phyloP scores from a whole-genome alignment of 2,888 invertebrate genomes.

The Eupithecia subfuscata region DNA sequence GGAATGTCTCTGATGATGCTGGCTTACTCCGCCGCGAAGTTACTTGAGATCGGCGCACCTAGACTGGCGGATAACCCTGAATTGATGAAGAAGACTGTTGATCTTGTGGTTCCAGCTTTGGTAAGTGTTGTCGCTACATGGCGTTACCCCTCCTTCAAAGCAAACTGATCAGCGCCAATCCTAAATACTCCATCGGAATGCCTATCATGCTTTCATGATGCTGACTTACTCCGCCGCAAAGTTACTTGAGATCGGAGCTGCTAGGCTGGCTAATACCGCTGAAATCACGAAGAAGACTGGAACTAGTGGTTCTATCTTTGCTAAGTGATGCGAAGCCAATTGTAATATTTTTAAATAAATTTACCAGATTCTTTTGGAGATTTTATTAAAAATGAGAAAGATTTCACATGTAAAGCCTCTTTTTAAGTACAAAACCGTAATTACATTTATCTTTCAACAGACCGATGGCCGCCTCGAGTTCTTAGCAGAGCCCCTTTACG shows the following conservation, averaged over 20 bases:
- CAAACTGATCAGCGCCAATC: slow-evolving; percentile 64
- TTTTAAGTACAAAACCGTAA: not conserved
- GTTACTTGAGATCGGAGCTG: slow-evolving; percentile 71
- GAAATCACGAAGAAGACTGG: slow-evolving; percentile 85
- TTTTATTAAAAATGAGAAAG: too few relatives aligned
- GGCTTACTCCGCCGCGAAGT: slow-evolving; percentile 73
- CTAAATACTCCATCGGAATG: slow-evolving; percentile 71
- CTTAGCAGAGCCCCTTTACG: slow-evolving; percentile 71
- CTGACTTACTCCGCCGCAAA: slow-evolving; percentile 75
- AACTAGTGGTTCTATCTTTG: slow-evolving; percentile 86
- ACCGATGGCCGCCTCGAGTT: slow-evolving; percentile 79
- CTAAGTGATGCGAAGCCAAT: too few relatives aligned
- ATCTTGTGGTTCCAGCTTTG: slow-evolving; percentile 90
- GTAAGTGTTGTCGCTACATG: slow-evolving; percentile 53
- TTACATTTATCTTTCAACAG: slow-evolving; percentile 49
- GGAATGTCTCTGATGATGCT: slow-evolving; percentile 77
- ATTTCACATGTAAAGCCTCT: not conserved
- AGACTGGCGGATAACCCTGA: slow-evolving; percentile 84
- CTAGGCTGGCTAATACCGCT: slow-evolving; percentile 82
- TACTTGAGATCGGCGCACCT: slow-evolving; percentile 71
- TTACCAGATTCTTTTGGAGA: too few relatives aligned
- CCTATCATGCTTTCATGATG: slow-evolving; percentile 74
- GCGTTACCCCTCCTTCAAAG: too few relatives aligned
- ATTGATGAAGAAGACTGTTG: slow-evolving; percentile 86
- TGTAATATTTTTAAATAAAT: too few relatives aligned